A percentile compares a stretch with the other conserved stretches of the same genome.
Conservation (phyloP, 2,797 vertebrate species). For the Schizopygopsis malacanthus region DNA sequence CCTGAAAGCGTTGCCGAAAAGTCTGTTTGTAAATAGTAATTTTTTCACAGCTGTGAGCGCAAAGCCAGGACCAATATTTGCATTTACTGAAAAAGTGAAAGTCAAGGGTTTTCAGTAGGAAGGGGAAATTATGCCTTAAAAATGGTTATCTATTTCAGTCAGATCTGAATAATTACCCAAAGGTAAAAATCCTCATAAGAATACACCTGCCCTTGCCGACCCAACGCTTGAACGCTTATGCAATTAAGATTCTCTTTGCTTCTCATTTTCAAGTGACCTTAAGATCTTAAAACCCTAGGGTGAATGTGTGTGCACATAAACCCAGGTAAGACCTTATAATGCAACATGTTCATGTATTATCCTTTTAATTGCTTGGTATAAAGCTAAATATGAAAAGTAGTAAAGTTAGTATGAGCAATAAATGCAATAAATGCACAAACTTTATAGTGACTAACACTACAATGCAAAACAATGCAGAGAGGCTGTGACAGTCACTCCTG, state of each 20-base stretch:
- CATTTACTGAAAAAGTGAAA: constrained; percentile 7
- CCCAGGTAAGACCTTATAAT: not conserved
- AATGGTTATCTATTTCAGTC: constrained; percentile 23
- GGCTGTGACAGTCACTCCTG: not conserved
- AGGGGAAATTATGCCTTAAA: not conserved
- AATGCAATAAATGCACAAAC: not conserved
- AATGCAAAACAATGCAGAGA: not conserved
- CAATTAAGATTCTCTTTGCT: constrained; percentile 30
- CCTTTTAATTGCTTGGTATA: not conserved
- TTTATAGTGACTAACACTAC: not conserved
- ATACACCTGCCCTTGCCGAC: constrained; percentile 7
- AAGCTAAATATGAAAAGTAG: not conserved
- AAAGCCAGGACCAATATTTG: constrained; percentile 14
- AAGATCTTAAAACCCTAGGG: constrained; percentile 15
- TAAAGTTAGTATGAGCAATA: not conserved
- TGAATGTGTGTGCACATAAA: constrained; percentile 16
- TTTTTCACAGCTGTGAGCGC: not conserved
- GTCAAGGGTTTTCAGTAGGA: constrained; percentile 16
- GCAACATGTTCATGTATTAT: not conserved
- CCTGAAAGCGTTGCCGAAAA: not conserved
- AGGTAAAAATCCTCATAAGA: constrained; percentile 44
- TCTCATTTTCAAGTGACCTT: constrained; percentile 5
- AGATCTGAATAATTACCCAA: constrained; percentile 25
- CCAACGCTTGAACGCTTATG: not conserved
- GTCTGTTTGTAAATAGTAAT: not conserved